These are phyloP conservation scores for Etia nguti DNA, from an alignment of 2,113 vertebrate species.

Conservation along the genomic window DNA sequence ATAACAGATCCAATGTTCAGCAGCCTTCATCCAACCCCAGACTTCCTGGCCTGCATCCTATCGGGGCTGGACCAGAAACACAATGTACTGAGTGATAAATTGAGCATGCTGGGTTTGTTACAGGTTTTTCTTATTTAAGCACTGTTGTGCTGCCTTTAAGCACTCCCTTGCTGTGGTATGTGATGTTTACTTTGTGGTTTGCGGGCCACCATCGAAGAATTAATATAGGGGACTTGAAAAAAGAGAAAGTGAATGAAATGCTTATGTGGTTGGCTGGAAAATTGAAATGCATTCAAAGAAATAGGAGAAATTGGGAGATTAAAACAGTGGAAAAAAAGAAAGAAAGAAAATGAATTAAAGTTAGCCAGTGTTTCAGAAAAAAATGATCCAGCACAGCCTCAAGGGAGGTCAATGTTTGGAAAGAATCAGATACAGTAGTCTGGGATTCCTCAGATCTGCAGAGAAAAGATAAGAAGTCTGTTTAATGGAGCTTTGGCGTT, in stretches of 20 bases:
- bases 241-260: not conserved
- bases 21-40: not conserved
- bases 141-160: not conserved
- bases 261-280: not conserved
- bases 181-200: not conserved
- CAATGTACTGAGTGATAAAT: conserved; percentile 38
- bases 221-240: not conserved
- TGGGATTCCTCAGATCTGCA: conserved; percentile 10
- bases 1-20: conserved; percentile 41
- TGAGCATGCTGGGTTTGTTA: conserved; percentile 34
- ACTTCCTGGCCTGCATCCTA: conserved; percentile 40
- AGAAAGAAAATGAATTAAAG: not conserved
- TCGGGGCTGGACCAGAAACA: conserved; percentile 27
- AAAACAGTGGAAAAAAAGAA: not conserved
- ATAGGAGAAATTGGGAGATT: rapidly evolving
- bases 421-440: not conserved
- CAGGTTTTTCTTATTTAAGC: conserved; percentile 20
- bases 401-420: not conserved
- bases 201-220: not conserved
- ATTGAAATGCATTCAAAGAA: not conserved
- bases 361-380: not conserved
- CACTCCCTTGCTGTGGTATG: not conserved
- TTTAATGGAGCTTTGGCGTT: not conserved
- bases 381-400: not conserved
- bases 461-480: conserved; percentile 13